phyloP scores from a whole-genome alignment of 1,140 invertebrate species.

The Lethrus apterus region DNA sequence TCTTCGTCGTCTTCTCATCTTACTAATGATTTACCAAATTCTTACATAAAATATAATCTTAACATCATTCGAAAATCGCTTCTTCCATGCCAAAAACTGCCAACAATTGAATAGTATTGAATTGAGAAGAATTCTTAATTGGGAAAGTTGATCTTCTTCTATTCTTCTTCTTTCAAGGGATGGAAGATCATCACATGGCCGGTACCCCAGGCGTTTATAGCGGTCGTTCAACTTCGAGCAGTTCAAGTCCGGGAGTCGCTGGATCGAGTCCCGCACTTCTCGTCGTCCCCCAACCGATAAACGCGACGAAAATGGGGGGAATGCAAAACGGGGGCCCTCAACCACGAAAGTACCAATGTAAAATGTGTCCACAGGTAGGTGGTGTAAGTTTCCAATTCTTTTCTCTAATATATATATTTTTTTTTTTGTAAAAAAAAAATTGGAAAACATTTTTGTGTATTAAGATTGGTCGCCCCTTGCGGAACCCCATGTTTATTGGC shows the following conservation, averaged over 20 bases:
- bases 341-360: conserved; percentile 88
- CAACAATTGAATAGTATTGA: too few species aligned
- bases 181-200: conserved; percentile 39
- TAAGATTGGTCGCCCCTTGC: neutral
- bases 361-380: conserved; percentile 97
- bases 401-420: neutral
- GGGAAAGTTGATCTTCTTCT: too few species aligned
- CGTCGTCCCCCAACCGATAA: conserved; percentile 87
- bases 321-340: conserved; percentile 50
- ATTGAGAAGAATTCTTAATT: too few species aligned
- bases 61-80: too few species aligned
- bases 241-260: conserved; percentile 45
- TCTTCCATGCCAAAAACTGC: too few species aligned
- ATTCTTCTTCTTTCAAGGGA: conserved; percentile 29
- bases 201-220: conserved; percentile 36
- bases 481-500: neutral
- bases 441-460: neutral
- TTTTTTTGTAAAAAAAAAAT: neutral
- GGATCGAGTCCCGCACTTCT: conserved; percentile 55
- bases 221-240: conserved; percentile 38
- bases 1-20: too few species aligned
- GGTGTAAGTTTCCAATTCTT: neutral
- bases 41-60: too few species aligned
- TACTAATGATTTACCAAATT: too few species aligned
- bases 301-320: conserved; percentile 61